Percentiles rank a stretch among this genome's conserved stretches.
Evolutionary conservation across 2,797 vertebrate species (phyloP).

Genomic region (Sus cebifrons): DNA sequence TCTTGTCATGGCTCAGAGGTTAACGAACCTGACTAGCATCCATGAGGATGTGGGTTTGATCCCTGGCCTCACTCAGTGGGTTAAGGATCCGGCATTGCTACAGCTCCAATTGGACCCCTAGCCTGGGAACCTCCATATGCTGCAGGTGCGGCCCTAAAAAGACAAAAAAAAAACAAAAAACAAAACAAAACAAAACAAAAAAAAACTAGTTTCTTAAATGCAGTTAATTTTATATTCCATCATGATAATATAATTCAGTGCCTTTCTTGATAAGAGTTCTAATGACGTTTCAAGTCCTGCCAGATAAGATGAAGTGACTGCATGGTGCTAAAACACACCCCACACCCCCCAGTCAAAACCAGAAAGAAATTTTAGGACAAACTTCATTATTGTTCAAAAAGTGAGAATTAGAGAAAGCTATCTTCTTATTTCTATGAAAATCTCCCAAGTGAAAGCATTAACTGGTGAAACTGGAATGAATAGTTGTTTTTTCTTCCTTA

Average conservation of each 20-base stretch:
- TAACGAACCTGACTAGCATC: no score
- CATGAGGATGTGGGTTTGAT: no score
- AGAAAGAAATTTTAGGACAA: conserved; percentile 27
- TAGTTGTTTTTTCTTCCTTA: background rate
- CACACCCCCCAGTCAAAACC: background rate
- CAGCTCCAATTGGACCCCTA: no score
- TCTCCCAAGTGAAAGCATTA: background rate
- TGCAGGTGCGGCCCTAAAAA: no score
- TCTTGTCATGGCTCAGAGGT: no score
- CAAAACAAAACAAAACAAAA: no score
- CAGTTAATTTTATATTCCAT: conserved; percentile 18
- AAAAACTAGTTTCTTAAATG: background rate
- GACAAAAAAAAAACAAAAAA: background rate
- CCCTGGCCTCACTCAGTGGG: no score
- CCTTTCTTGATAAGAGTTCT: conserved; percentile 57
- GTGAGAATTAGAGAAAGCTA: conserved; percentile 6
- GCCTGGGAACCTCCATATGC: no score
- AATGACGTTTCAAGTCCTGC: conserved; percentile 64
- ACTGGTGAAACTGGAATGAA: background rate
- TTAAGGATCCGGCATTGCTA: no score
- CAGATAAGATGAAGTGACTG: conserved; percentile 14
- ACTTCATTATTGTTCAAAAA: conserved; percentile 39
- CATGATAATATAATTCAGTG: conserved; percentile 23
- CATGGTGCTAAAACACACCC: background rate
- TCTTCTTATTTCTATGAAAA: conserved; percentile 34